Base-by-base conservation (phyloP, 2,888 invertebrate species). In the Agrotis clavis region DNA sequence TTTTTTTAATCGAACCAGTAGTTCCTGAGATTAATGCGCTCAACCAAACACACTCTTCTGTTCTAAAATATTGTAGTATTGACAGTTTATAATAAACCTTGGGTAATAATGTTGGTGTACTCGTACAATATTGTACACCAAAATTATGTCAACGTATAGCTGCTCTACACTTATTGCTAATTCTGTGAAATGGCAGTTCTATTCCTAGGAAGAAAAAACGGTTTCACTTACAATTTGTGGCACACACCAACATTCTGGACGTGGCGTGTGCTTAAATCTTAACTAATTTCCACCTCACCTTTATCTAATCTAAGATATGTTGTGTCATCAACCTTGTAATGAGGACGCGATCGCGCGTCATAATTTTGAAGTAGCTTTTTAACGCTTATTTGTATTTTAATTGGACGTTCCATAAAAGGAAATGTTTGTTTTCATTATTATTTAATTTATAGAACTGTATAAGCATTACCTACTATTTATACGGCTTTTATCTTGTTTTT, bases 261-360 rank as follows among this genome's bases (percentile, higher is more conserved):
- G 71, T 81, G 78, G 78, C 66, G 65, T 85, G 84, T 77, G 75
- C 82, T 82, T 83, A 79, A 83, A 85, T 75, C 70, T 82, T 85
- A 85, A 82, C 80, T 71, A 74, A 87, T 87, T 87, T 84, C 68
- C 77, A 83, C 81, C 74, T 56, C 77, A 61, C 69, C 74, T 62
- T 86, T 86, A 89, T 90, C 88, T 89, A 82, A 89, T 88, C 90
- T 82, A 35, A 83, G 77, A 82, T 81, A 68, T 67, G 66, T 57
- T 51, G 86, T 85, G 90, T 88, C 90, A 85, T 87, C 84, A 75
- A 88, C 89, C 89, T 89, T 85, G 80, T 82, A 77, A 86, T 80
- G 57, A 78, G 77, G 25, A 61, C 71, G 71, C 71, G 71, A 69
- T 63, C 64, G 63, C 53, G 9, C 30, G 60, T 63, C 45, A 70